These are phyloP conservation scores for Pedionomus torquatus DNA, from an alignment of 2,113 vertebrate genomes.

Conservation along the genomic window DNA sequence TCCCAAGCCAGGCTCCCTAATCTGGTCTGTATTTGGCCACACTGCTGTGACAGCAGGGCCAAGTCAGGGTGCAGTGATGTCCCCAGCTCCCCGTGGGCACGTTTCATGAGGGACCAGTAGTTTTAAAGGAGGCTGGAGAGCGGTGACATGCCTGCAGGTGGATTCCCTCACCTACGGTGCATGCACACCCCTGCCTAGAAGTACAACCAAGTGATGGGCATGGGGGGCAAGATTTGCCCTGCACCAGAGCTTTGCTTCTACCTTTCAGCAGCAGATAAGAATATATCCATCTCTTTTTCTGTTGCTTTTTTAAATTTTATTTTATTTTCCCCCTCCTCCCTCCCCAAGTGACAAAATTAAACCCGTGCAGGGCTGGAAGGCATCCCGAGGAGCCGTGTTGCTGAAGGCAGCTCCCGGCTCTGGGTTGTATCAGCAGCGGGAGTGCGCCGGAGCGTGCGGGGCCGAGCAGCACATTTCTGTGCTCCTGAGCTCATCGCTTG, in stretches of 20 bases:
- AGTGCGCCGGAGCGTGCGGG: background rate
- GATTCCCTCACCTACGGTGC: rapidly evolving
- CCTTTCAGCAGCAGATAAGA: slow-evolving; percentile 29
- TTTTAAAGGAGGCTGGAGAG: background rate
- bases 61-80: background rate
- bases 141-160: background rate
- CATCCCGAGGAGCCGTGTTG: background rate
- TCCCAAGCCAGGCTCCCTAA: background rate
- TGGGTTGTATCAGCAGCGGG: slow-evolving; percentile 23
- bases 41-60: background rate
- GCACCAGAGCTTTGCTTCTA: rapidly evolving
- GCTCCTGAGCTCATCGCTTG: slow-evolving; percentile 32
- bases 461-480: slow-evolving; percentile 44
- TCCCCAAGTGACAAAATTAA: background rate
- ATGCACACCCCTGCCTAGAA: background rate
- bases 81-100: background rate
- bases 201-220: background rate
- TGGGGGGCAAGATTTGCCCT: background rate
- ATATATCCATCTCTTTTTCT: background rate
- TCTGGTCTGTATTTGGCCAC: background rate
- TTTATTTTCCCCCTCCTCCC: background rate
- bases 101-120: rapidly evolving
- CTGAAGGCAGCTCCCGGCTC: slow-evolving; percentile 11
- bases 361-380: background rate
- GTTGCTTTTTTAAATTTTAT: background rate